phyloP scores from a whole-genome alignment of 2,797 vertebrate genomes.

The Streptopelia turtur region DNA sequence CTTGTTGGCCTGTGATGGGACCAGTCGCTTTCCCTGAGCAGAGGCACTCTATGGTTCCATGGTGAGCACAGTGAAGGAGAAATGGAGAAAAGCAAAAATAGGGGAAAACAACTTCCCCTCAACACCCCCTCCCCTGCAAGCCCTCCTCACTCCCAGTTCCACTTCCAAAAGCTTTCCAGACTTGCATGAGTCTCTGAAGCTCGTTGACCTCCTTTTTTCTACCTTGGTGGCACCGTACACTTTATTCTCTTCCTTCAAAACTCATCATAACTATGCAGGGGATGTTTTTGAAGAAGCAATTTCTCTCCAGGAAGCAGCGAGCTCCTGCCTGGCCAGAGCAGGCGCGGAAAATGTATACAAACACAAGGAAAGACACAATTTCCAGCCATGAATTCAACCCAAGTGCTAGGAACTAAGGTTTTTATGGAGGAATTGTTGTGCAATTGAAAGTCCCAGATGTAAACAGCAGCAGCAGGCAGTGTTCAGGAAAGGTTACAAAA shows the following conservation, averaged over 20 bases:
- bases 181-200: background rate
- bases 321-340: background rate
- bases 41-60: rapidly evolving
- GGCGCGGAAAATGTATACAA: background rate
- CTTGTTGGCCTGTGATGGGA: background rate
- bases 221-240: background rate
- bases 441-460: background rate
- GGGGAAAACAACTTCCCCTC: background rate
- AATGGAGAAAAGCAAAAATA: background rate
- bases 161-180: background rate
- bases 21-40: background rate
- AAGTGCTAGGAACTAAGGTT: background rate
- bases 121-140: background rate
- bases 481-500: background rate
- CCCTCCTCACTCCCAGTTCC: background rate
- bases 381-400: background rate
- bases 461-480: background rate
- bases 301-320: slow-evolving; percentile 8
- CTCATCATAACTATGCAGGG: background rate
- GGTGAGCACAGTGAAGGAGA: background rate
- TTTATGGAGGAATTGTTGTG: background rate
- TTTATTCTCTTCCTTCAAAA: slow-evolving; percentile 35
- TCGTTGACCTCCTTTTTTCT: background rate
- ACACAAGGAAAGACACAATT: background rate
- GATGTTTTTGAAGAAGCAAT: background rate